Evolutionary conservation across 1,140 invertebrate genomes (phyloP).

Genomic region (Archegozetes longisetosus): DNA sequence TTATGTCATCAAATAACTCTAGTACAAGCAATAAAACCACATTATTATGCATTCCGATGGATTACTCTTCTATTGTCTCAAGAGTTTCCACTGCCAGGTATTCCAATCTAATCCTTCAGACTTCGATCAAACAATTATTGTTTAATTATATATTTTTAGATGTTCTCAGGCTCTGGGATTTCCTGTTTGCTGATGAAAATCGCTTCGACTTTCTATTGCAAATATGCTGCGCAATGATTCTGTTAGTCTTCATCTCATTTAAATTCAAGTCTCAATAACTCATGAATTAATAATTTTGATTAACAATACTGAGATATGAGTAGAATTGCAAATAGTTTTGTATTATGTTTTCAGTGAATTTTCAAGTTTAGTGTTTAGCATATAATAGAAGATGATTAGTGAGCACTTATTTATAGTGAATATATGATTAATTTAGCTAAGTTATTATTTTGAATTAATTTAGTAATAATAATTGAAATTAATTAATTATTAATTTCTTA

Average conservation of each 20-base stretch:
- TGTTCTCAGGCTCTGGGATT: constrained; percentile 89
- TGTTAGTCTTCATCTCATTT: constrained; percentile 61
- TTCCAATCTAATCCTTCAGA: background rate
- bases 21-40: constrained; percentile 66
- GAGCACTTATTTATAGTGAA: too few species aligned
- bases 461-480: too few species aligned
- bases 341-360: too few species aligned
- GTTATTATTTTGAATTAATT: too few species aligned
- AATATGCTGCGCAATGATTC: constrained; percentile 88
- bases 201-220: constrained; percentile 78
- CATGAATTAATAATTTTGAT: too few species aligned
- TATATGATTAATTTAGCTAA: too few species aligned
- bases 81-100: constrained; percentile 76
- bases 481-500: too few species aligned
- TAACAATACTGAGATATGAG: too few species aligned
- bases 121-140: constrained; percentile 1
- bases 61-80: constrained; percentile 88
- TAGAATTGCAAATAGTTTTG: too few species aligned
- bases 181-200: constrained; percentile 69
- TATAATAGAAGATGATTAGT: too few species aligned
- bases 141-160: constrained; percentile 36
- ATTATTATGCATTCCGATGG: constrained; percentile 96
- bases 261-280: too few species aligned
- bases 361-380: too few species aligned
- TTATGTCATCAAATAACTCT: constrained; percentile 56